phyloP scores from a whole-genome alignment of 2,888 invertebrate genomes.

The Trissolcus japonicus region DNA sequence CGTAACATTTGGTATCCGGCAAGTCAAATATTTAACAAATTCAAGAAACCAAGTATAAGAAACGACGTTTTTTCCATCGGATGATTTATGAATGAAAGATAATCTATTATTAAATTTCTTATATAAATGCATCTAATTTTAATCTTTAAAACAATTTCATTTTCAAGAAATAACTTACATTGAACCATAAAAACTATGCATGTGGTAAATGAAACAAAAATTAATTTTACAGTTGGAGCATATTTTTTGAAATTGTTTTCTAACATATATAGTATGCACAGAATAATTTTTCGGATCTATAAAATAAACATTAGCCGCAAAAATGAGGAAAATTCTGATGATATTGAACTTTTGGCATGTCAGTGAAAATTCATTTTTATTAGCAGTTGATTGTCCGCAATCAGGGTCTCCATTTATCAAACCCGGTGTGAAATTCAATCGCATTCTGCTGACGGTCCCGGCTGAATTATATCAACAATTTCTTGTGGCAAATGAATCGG shows the following conservation, averaged over 20 bases:
- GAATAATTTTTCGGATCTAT: too few relatives aligned
- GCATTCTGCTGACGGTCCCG: slow-evolving; percentile 25
- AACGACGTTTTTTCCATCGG: background rate
- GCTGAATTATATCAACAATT: slow-evolving; percentile 50
- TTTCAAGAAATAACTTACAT: background rate
- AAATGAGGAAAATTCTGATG: background rate
- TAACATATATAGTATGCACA: too few relatives aligned
- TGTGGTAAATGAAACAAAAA: too few relatives aligned
- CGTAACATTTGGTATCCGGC: slow-evolving; percentile 3
- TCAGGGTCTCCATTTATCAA: slow-evolving; percentile 10
- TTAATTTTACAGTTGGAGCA: too few relatives aligned
- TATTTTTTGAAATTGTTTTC: too few relatives aligned
- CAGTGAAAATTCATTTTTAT: slow-evolving; percentile 10
- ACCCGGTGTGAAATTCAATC: slow-evolving; percentile 37
- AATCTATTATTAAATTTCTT: background rate
- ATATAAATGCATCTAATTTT: background rate
- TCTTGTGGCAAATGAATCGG: slow-evolving; percentile 56
- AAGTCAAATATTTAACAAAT: slow-evolving; percentile 15
- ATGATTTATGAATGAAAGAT: background rate
- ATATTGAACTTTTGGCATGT: background rate
- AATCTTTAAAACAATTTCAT: slow-evolving; percentile 1
- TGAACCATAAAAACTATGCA: too few relatives aligned
- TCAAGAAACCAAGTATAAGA: background rate
- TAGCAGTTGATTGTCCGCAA: slow-evolving; percentile 11
- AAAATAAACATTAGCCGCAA: background rate